Evolutionary conservation across 1,140 invertebrate species (phyloP), one percentile per base, ranked within the genome.

Genomic region (Trigoniulus corallinus): DNA sequence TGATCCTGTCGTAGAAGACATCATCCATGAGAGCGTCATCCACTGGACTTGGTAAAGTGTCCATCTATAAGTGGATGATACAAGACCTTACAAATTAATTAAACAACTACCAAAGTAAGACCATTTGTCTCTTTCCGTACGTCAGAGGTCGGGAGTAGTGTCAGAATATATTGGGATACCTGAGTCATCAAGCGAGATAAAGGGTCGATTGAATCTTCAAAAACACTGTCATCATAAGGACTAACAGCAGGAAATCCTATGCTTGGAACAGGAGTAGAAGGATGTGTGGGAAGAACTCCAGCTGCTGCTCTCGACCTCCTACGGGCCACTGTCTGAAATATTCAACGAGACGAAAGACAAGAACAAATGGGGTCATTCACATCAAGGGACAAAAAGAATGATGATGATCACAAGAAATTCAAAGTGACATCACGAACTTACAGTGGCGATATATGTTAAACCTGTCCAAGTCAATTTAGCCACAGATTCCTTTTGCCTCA

Each of bases 401-500:
- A n/a, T n/a, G n/a, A n/a, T n/a, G n/a, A n/a, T n/a, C n/a, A n/a
- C n/a, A n/a, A n/a, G n/a, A n/a, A n/a, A n/a, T n/a, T n/a, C n/a
- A n/a, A n/a, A n/a, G n/a, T n/a, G n/a, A n/a, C n/a, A n/a, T n/a
- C n/a, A n/a, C n/a, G n/a, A n/a, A 61, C 62, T 57, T 53, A 69
- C 66, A 45, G 53, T 44, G 34, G 61, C 54, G 18, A 68, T 56
- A 47, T 61, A 62, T 29, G 61, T 54, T 26, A 70, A 53, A 25
- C 67, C 67, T 56, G 66, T 65, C 56, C 62, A 59, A 12, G 67
- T 65, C 63, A 71, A 66, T 51, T 63, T 64, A 13, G 64, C 56
- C 2, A 69, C 68, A 25, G 68, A 69, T 23, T 69, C 66, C 56
- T 71, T 71, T 22, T 65, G 54, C 22, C 54, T 52, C 37, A 56